Base-by-base conservation (phyloP, 2,113 vertebrate species). In the Anguilla rostrata region DNA sequence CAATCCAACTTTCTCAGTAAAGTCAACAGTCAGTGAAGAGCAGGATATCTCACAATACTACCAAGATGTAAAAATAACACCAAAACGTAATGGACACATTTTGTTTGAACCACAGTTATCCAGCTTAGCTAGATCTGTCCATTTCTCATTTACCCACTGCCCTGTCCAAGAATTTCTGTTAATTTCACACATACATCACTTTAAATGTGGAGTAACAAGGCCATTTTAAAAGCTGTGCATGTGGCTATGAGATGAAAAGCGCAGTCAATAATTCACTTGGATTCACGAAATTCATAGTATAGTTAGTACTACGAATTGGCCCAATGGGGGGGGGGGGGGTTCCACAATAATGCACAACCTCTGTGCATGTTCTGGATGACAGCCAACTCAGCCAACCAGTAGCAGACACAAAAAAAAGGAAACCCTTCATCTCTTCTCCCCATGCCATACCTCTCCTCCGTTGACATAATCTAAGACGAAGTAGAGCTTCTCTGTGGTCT, bases 391-490 rank as follows among this genome's bases (percentile, higher is more conserved):
- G 16, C 5, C 4, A 53, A 53, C 49, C 49, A 53, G 49, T 53
- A 12, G 43, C 60, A 40, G 9, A 12, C 22, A 85, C 43, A 39
- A 29, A 9, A 29, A 29, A 40, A 14, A 26, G 34, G 29, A 20
- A 22, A 39, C n/a, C 22, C 39, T 26, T n/a, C n/a, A 29, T 29
- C n/a, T 39, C 60, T 57, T 57, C 56, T 39, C 81, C 18, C 3
- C 60, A 14, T 2, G 6, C 40, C 93, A 90, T 89, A 99, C 98
- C 97, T 99, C 98, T 92, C 98, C 98, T 6, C 98, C 98, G 0
- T 99, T 99, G 71, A 99, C 98, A 39, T 99, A 99, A 94, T 99
- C 98, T 0, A 99, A 95, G 86, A 99, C 98, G 87, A 99, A 99
- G 91, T 99, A 99, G 88, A 99, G 98, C 87, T 99, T 99, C 95